Conservation (phyloP, 2,797 vertebrate genomes). For the Tauraco hartlaubi region DNA sequence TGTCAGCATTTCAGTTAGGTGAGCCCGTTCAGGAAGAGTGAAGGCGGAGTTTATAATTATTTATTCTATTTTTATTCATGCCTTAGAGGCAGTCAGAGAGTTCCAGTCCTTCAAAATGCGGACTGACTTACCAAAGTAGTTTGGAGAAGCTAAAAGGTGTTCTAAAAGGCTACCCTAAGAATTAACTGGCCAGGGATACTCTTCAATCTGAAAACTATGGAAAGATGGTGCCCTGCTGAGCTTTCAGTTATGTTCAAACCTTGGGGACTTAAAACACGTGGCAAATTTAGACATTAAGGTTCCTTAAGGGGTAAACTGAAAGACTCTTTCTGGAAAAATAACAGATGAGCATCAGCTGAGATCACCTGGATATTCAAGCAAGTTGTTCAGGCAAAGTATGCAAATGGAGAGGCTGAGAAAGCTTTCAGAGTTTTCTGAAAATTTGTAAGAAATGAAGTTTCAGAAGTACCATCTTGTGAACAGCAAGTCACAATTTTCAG, state of each 20-base stretch:
- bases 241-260: neutral
- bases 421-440: neutral
- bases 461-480: neutral
- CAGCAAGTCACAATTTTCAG: neutral
- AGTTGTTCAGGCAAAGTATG: neutral
- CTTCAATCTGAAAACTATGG: neutral
- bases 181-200: neutral
- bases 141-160: neutral
- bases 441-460: neutral
- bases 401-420: neutral
- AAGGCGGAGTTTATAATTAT: neutral
- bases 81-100: neutral
- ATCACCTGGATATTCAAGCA: neutral
- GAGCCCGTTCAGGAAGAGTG: neutral
- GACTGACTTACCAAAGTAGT: neutral
- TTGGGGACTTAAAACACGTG: neutral
- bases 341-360: neutral
- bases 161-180: neutral
- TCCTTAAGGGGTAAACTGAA: neutral
- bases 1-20: neutral
- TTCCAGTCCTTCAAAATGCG: neutral
- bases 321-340: neutral
- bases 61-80: neutral
- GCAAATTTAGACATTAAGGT: neutral
- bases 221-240: neutral